Conservation (phyloP, 2,797 vertebrate genomes). For the Dromococcyx pavoninus region DNA sequence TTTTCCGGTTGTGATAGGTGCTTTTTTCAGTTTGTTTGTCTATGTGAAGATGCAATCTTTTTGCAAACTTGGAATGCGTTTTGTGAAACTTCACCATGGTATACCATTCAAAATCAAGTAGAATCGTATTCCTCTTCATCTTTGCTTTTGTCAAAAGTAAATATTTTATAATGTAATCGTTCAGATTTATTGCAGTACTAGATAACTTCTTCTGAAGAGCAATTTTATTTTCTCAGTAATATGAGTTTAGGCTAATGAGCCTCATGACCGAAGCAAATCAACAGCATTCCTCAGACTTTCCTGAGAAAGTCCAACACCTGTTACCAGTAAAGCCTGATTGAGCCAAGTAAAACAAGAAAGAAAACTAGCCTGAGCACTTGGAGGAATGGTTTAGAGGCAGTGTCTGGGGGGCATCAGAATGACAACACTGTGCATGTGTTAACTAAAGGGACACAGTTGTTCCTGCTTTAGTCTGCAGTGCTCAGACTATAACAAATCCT, state of each 20-base stretch:
- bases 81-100: background rate
- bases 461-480: background rate
- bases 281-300: background rate
- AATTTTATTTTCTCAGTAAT: background rate
- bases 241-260: background rate
- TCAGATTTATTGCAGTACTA: background rate
- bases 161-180: background rate
- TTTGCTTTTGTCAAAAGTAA: background rate
- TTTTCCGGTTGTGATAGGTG: background rate
- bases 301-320: background rate
- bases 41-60: background rate
- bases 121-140: background rate
- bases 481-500: background rate
- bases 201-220: background rate
- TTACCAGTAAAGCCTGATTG: background rate
- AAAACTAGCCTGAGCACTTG: background rate
- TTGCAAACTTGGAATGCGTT: background rate
- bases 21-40: background rate
- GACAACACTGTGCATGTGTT: background rate
- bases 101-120: background rate
- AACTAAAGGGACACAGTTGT: background rate
- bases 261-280: background rate
- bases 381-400: background rate
- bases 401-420: fast-evolving
- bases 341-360: background rate